Evolutionary conservation across 1,140 invertebrate genomes (phyloP), one percentile per base, ranked within the genome.

Genomic region (Drosophila kurseongensis): DNA sequence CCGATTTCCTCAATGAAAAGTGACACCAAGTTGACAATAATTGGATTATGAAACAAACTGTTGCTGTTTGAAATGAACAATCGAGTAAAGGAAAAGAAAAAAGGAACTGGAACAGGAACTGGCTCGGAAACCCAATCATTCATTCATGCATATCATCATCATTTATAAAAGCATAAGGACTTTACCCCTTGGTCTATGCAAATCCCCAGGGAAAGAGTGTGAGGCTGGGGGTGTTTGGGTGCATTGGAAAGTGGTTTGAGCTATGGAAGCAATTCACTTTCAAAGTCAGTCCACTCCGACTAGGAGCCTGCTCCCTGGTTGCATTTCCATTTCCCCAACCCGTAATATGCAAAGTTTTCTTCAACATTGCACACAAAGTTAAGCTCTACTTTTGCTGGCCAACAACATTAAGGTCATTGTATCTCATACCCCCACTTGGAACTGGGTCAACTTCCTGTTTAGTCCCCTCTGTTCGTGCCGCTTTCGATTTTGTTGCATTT

Each of bases 1-100:
- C 55, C 40, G 50, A 62, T 76, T 76, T 76, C 72, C 40, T 44
- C 72, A 86, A 81, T 78, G 74, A 89, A 89, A 83, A 74, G 44
- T 83, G 79, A 80, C 82, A 86, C 82, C 69, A 58, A 78, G 62
- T 65, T 72, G 69, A 78, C 75, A 88, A 54, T 79, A 88, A 88
- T 86, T 81, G 69, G 81, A 80, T 86, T 85, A 85, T 85, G 63
- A 72, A 65, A 69, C 60, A 69, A 60, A 65, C 74, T 74, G 45
- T 57, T 62, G 71, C 56, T 44, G 42, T 40, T 50, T 23, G 12
- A 56, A 72, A 59, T 65, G 67, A 47, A 60, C 73, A 68, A 52
- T 66, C 61, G 35, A 42, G 45, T 9, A n/a, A 23, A 40, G 63
- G 8, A 41, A 52, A 9, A 16, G 29, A 44, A 27, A 29, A 35